Percentiles rank a stretch among this genome's conserved stretches.
These are phyloP conservation scores for Mylabris phalerata DNA, from an alignment of 1,140 invertebrate genomes.

Conservation along the genomic window DNA sequence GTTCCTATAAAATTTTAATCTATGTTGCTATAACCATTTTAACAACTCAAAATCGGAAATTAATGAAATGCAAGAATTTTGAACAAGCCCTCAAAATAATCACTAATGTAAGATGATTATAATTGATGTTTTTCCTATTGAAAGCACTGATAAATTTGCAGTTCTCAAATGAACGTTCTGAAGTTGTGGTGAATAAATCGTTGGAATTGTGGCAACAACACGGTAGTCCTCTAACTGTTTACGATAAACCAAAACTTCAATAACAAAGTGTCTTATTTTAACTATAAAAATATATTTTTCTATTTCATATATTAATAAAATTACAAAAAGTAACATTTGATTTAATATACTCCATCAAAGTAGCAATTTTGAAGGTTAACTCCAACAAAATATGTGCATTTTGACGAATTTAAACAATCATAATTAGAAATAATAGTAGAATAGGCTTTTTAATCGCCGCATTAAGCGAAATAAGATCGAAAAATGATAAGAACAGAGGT, in stretches of 20 bases:
- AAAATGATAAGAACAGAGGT: no score
- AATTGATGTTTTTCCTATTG: neutral
- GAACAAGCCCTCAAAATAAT: conserved; percentile 57
- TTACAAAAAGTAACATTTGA: no score
- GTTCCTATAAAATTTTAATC: conserved; percentile 72
- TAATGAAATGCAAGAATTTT: conserved; percentile 54
- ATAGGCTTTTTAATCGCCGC: no score
- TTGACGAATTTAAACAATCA: no score
- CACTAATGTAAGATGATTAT: conserved; percentile 51
- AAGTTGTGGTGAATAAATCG: conserved; percentile 70
- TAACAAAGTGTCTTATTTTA: conserved; percentile 3
- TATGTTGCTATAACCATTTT: conserved; percentile 70
- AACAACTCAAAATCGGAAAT: conserved; percentile 57
- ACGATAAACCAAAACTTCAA: conserved; percentile 34
- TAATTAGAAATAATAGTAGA: no score
- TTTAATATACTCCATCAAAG: no score
- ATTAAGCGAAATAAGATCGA: no score
- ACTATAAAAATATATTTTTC: neutral
- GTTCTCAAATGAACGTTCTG: conserved; percentile 68
- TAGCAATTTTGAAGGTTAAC: no score
- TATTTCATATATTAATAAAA: neutral
- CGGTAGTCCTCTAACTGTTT: conserved; percentile 41
- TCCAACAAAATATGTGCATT: no score
- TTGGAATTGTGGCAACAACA: conserved; percentile 69
- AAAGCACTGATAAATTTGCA: conserved; percentile 37